phyloP scores from a whole-genome alignment of 1,140 invertebrate genomes.

The Philopotamus ludificatus region DNA sequence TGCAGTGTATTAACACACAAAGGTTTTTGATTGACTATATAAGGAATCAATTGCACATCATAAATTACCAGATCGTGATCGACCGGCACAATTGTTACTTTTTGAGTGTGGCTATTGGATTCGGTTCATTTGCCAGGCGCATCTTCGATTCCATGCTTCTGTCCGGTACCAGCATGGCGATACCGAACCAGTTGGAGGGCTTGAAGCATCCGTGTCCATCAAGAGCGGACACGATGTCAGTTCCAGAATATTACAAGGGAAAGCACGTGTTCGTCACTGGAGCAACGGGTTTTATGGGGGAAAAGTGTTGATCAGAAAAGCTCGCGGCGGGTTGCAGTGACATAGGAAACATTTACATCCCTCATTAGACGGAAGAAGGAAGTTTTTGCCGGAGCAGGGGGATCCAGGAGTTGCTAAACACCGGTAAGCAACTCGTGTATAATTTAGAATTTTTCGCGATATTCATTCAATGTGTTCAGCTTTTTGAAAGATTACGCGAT shows the following conservation, averaged over 20 bases:
- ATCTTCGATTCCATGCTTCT: too few species aligned
- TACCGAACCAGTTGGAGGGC: too few species aligned
- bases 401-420: conserved; percentile 42
- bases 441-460: too few species aligned
- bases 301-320: conserved; percentile 66
- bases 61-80: too few species aligned
- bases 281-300: conserved; percentile 75
- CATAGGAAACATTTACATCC: conserved; percentile 55
- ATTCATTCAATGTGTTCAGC: conserved; percentile 9
- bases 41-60: too few species aligned
- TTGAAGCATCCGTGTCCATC: neutral
- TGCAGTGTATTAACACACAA: too few species aligned
- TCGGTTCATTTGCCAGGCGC: too few species aligned
- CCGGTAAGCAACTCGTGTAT: conserved; percentile 21
- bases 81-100: too few species aligned
- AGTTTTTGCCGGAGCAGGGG: conserved; percentile 48
- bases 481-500: conserved; percentile 45
- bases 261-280: conserved; percentile 57
- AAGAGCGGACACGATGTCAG: conserved; percentile 38
- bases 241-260: conserved; percentile 13
- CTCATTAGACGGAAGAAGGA: conserved; percentile 59
- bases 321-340: conserved; percentile 60
- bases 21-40: too few species aligned
- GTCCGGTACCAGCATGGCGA: too few species aligned
- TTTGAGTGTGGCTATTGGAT: too few species aligned